Conservation (phyloP, 2,797 vertebrate genomes). For the Esox masquinongy region DNA sequence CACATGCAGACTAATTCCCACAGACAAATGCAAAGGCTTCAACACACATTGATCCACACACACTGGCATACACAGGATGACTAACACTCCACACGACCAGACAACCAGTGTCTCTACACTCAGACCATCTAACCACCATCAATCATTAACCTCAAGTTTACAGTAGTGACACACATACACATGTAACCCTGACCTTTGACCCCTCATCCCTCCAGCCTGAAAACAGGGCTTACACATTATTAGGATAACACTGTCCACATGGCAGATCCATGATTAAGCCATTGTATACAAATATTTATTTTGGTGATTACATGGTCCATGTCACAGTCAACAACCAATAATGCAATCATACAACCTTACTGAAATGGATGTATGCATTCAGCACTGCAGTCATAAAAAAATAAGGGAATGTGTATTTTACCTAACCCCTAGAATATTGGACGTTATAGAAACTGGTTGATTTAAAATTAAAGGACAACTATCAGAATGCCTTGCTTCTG, state of each 20-base stretch:
- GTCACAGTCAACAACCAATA: background rate
- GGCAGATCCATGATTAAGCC: background rate
- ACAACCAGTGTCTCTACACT: no score
- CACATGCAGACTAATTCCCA: background rate
- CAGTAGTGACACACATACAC: background rate
- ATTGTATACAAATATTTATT: no score
- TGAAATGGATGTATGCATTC: background rate
- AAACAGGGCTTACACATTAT: background rate
- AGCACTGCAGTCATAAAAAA: background rate
- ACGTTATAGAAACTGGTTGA: background rate
- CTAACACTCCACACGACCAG: no score
- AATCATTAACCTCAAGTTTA: no score
- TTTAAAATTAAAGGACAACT: background rate
- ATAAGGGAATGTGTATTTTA: background rate
- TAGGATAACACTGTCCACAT: background rate
- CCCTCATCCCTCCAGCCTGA: background rate
- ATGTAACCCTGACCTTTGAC: background rate
- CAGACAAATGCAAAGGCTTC: background rate
- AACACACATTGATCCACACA: background rate
- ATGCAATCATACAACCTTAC: background rate
- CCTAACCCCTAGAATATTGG: background rate
- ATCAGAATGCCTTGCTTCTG: background rate
- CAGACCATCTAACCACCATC: no score
- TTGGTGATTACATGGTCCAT: no score
- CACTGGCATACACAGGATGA: slow-evolving; percentile 15